These are phyloP conservation scores for Carcinoscorpius rotundicauda DNA, from an alignment of 1,140 invertebrate species.

Conservation along the genomic window DNA sequence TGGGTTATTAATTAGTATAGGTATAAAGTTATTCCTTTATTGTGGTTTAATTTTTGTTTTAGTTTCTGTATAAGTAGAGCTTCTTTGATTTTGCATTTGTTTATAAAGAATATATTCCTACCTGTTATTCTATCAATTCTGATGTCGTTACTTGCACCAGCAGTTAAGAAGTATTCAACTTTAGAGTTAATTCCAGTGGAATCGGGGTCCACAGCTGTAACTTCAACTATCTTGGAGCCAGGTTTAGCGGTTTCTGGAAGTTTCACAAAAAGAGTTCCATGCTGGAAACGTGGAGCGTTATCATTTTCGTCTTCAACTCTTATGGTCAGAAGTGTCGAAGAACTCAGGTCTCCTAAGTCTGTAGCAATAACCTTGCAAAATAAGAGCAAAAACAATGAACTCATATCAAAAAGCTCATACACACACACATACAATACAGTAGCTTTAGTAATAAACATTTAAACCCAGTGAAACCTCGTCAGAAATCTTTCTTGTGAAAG, in stretches of 20 bases:
- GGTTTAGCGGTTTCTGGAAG: conserved; percentile 37
- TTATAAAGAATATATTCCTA: conserved; percentile 30
- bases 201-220: conserved; percentile 37
- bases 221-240: conserved; percentile 35
- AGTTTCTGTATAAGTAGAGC: too few species aligned
- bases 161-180: conserved; percentile 31
- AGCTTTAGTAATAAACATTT: too few species aligned
- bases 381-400: too few species aligned
- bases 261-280: conserved; percentile 29
- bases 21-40: too few species aligned
- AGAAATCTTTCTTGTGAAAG: too few species aligned
- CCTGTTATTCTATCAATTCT: conserved; percentile 30
- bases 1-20: too few species aligned
- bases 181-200: conserved; percentile 30
- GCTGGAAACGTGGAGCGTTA: conserved; percentile 48
- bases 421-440: too few species aligned
- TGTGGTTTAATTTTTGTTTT: too few species aligned
- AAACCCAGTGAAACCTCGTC: too few species aligned
- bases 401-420: too few species aligned
- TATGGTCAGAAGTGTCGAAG: conserved; percentile 48
- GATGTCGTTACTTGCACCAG: conserved; percentile 23
- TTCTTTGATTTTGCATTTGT: too few species aligned
- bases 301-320: conserved; percentile 69
- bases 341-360: conserved; percentile 54
- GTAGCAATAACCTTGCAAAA: conserved; percentile 46